These are phyloP conservation scores for Dasysyrphus albostriatus DNA, from an alignment of 2,888 invertebrate genomes.

Conservation along the genomic window DNA sequence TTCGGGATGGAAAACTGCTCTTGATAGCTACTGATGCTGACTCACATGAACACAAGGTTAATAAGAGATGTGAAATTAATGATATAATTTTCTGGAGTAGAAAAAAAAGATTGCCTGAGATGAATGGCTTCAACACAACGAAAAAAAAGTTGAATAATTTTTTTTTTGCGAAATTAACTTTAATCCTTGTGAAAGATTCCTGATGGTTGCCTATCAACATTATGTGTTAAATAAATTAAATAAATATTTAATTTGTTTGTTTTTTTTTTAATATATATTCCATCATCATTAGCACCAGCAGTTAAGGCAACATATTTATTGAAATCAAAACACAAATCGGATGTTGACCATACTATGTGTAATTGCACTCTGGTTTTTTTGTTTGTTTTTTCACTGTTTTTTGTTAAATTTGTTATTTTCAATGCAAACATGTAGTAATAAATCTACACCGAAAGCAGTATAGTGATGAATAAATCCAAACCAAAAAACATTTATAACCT, in stretches of 20 bases:
- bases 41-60: conserved; percentile 58
- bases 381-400: neutral
- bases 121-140: neutral
- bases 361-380: conserved; percentile 9
- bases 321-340: conserved; percentile 39
- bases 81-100: conserved; percentile 45
- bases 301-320: neutral
- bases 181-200: conserved; percentile 58
- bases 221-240: neutral
- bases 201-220: neutral
- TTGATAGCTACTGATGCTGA: conserved; percentile 45
- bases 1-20: conserved; percentile 35
- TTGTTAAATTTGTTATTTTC: neutral
- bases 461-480: conserved; percentile 62
- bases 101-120: neutral
- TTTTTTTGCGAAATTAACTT: neutral
- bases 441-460: conserved; percentile 40
- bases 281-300: conserved; percentile 55
- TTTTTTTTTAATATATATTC: conserved; percentile 43
- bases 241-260: conserved; percentile 20
- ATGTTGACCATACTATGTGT: conserved; percentile 56
- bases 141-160: neutral
- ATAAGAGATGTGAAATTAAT: conserved; percentile 72
- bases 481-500: conserved; percentile 63
- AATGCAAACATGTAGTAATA: conserved; percentile 30